These are phyloP conservation scores for Mustela nigripes DNA, from an alignment of 2,113 vertebrate species.

Conservation along the genomic window DNA sequence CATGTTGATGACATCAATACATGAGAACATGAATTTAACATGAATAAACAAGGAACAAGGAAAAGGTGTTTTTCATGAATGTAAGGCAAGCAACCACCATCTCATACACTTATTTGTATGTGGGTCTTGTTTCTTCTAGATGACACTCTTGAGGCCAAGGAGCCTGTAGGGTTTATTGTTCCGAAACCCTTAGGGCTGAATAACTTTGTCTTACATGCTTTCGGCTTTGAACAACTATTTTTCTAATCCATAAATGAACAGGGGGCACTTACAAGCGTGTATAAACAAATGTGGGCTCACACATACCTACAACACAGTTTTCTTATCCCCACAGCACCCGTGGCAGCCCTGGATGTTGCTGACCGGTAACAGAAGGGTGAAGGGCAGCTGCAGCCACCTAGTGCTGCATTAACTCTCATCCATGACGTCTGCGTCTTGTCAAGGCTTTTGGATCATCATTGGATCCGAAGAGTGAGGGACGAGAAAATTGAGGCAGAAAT, in stretches of 20 bases:
- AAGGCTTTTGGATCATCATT: fast-evolving
- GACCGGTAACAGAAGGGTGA: fast-evolving
- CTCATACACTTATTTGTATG: fast-evolving
- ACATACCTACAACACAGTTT: fast-evolving
- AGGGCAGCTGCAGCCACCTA: fast-evolving
- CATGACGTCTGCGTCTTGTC: fast-evolving
- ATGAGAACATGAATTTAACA: fast-evolving
- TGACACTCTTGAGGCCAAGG: background rate
- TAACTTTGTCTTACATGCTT: background rate
- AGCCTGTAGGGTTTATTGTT: background rate
- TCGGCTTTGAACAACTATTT: background rate
- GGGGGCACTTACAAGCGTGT: fast-evolving
- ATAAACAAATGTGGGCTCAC: background rate
- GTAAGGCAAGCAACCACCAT: fast-evolving
- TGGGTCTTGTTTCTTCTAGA: background rate
- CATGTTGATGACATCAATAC: fast-evolving
- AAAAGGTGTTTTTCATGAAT: fast-evolving
- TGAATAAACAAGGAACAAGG: fast-evolving
- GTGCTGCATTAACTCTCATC: fast-evolving
- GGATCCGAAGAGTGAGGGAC: background rate
- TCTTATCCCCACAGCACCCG: fast-evolving
- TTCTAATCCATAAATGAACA: too few species aligned
- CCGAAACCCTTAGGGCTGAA: fast-evolving
- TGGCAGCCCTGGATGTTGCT: fast-evolving
- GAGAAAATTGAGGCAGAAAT: background rate